Conservation (phyloP, 2,888 invertebrate genomes). For the Meta bourneti region DNA sequence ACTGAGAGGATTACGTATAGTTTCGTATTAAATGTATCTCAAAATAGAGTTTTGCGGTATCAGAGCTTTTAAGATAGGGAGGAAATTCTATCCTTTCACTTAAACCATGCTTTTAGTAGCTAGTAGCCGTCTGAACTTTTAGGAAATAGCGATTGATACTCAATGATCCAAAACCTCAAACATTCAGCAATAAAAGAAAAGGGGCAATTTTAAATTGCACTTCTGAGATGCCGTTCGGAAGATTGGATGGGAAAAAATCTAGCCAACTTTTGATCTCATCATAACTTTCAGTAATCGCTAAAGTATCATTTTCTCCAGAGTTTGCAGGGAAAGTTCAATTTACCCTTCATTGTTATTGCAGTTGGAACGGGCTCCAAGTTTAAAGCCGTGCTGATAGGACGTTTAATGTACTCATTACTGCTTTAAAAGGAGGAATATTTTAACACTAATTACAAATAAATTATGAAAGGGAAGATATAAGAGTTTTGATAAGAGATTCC, state of each 20-base stretch:
- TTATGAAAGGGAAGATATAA: constrained; percentile 15
- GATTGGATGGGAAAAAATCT: constrained; percentile 13
- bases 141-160: neutral
- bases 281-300: constrained; percentile 49
- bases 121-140: neutral
- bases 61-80: neutral
- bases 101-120: too few species aligned
- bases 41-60: too few species aligned
- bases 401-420: constrained; percentile 35
- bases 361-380: constrained; percentile 1
- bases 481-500: constrained; percentile 24
- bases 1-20: too few species aligned
- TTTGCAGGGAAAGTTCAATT: constrained; percentile 35
- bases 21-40: too few species aligned
- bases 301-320: constrained; percentile 44
- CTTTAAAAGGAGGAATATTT: constrained; percentile 40
- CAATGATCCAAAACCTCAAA: neutral
- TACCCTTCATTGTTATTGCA: constrained; percentile 54
- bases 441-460: constrained; percentile 50
- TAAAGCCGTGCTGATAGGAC: constrained; percentile 24
- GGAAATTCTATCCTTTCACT: constrained; percentile 27
- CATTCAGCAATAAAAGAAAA: constrained; percentile 12
- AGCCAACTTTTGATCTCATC: constrained; percentile 27
- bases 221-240: constrained; percentile 26
- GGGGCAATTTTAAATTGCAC: constrained; percentile 31